A percentile compares a stretch with the other conserved stretches of the same genome.
Conservation (phyloP, 2,888 invertebrate species). For the Dynastes grantii region DNA sequence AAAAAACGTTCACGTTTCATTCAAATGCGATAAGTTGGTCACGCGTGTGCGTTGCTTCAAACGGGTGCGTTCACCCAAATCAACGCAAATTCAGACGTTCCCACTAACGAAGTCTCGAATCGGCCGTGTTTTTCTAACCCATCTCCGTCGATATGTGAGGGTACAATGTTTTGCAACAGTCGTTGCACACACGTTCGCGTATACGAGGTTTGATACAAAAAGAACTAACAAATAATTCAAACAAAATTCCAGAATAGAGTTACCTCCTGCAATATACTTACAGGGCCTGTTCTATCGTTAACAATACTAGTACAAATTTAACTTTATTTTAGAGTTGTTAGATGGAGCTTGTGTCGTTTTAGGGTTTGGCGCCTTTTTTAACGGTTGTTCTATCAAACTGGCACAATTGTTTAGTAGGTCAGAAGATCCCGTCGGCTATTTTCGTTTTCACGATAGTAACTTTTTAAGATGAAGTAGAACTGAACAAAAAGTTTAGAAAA, state of each 20-base stretch:
- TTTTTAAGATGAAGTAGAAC: too few relatives aligned
- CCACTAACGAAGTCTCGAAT: slow-evolving; percentile 46
- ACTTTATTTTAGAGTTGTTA: too few relatives aligned
- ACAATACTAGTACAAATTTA: too few relatives aligned
- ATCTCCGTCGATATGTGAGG: slow-evolving; percentile 27
- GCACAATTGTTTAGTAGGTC: too few relatives aligned
- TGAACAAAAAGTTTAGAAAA: too few relatives aligned
- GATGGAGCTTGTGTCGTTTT: too few relatives aligned
- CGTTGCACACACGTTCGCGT: neutral
- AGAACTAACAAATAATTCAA: neutral
- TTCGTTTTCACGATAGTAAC: too few relatives aligned
- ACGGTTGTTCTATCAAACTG: too few relatives aligned
- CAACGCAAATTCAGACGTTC: slow-evolving; percentile 49
- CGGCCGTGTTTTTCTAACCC: slow-evolving; percentile 40
- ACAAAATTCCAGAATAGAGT: neutral
- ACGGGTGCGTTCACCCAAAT: slow-evolving; percentile 45
- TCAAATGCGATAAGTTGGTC: slow-evolving; percentile 31
- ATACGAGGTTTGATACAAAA: slow-evolving; percentile 3
- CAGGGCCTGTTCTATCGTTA: too few relatives aligned
- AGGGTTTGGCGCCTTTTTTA: too few relatives aligned
- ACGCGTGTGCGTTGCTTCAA: slow-evolving; percentile 47
- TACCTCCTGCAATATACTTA: too few relatives aligned
- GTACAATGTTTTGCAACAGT: slow-evolving; percentile 28
- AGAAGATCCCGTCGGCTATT: too few relatives aligned
- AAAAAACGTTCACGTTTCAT: slow-evolving; percentile 35